Percentiles rank a stretch among this genome's conserved stretches.
phyloP scores from a whole-genome alignment of 2,797 vertebrate genomes.

The Labeo calbasu region DNA sequence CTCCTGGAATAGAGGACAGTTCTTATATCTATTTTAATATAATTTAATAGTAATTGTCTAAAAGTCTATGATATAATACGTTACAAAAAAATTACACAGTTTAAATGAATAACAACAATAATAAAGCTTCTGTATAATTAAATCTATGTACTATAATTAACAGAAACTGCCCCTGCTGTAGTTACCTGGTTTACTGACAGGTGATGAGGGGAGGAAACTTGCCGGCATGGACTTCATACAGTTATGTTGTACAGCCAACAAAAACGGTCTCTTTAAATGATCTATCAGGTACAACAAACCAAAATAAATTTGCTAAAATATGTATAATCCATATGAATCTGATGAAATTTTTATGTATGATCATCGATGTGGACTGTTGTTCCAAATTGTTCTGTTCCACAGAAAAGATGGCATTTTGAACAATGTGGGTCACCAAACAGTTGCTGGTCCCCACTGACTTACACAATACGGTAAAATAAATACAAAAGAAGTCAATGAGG shows the following conservation, averaged over 20 bases:
- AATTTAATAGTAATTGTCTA: not conserved
- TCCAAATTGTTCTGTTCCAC: not conserved
- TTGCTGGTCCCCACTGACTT: not conserved
- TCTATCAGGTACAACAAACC: conserved; percentile 72
- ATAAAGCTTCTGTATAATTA: not conserved
- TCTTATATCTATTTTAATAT: not conserved
- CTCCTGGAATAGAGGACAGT: conserved; percentile 75
- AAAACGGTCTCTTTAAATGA: conserved; percentile 89
- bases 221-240: conserved; percentile 89
- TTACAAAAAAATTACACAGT: too few species aligned
- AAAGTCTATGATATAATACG: not conserved
- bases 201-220: conserved; percentile 89
- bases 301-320: not conserved
- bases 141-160: not conserved
- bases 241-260: conserved; percentile 87
- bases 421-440: not conserved
- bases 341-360: not conserved
- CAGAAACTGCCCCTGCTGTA: not conserved
- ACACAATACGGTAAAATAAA: too few species aligned
- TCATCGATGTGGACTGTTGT: not conserved
- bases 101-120: conserved; percentile 27
- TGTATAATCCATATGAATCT: not conserved
- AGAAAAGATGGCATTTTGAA: not conserved
- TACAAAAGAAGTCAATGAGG: not conserved
- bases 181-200: conserved; percentile 93